phyloP scores from a whole-genome alignment of 2,888 invertebrate species.

The Paralinhomoeus sp. region DNA sequence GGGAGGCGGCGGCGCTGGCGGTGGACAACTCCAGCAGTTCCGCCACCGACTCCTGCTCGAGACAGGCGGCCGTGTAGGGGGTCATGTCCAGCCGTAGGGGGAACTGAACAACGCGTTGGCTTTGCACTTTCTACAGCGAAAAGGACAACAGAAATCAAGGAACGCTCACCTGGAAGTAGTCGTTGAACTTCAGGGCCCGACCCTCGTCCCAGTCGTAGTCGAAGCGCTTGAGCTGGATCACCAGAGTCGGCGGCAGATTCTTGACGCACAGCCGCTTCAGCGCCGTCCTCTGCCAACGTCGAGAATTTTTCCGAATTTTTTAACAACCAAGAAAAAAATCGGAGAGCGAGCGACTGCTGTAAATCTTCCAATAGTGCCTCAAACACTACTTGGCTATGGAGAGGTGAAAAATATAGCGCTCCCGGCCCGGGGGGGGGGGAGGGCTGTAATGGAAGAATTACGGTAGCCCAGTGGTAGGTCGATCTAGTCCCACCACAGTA shows the following conservation, averaged over 20 bases:
- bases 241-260: constrained; percentile 31
- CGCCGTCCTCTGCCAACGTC: constrained; percentile 33
- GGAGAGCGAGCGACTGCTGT: no score
- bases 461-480: no score
- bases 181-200: constrained; percentile 34
- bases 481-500: no score
- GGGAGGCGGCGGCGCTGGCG: neutral
- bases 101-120: constrained; percentile 27
- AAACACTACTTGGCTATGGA: no score
- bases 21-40: constrained; percentile 7
- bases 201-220: constrained; percentile 35
- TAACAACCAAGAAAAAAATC: no score
- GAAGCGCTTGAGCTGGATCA: constrained; percentile 35
- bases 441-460: no score
- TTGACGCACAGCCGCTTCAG: constrained; percentile 34
- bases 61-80: constrained; percentile 32
- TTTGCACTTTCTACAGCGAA: neutral
- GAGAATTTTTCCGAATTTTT: no score
- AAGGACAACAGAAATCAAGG: neutral
- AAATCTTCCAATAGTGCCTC: no score
- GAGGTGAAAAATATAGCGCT: no score
- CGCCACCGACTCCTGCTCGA: constrained; percentile 14
- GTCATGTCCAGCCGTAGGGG: constrained; percentile 33
- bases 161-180: constrained; percentile 27
- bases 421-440: no score